These are phyloP conservation scores for Mola mola DNA, from an alignment of 2,113 vertebrate species.

Conservation along the genomic window DNA sequence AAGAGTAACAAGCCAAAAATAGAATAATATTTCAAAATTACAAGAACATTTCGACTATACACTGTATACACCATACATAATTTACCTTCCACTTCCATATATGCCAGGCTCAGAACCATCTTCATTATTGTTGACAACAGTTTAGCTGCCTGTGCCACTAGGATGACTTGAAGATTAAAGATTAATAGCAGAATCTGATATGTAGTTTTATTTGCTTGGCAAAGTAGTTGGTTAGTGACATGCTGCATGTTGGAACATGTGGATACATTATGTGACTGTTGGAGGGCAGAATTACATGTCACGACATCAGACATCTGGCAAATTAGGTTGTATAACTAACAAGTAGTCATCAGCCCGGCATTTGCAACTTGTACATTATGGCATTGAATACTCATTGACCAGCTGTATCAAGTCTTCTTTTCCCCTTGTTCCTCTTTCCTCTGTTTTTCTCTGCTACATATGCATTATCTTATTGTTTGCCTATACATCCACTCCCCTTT, in stretches of 20 bases:
- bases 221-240: background rate
- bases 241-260: background rate
- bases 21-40: too few species aligned
- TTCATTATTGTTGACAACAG: background rate
- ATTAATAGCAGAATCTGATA: background rate
- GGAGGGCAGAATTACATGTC: background rate
- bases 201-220: background rate
- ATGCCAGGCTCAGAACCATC: constrained; percentile 3
- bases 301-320: constrained; percentile 17
- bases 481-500: background rate
- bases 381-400: constrained; percentile 6
- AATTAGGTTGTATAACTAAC: constrained; percentile 6
- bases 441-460: background rate
- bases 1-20: too few species aligned
- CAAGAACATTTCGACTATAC: too few species aligned
- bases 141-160: background rate
- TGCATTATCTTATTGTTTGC: too few species aligned
- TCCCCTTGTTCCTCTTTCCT: constrained; percentile 4
- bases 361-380: background rate
- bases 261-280: background rate
- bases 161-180: background rate
- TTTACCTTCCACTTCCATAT: too few species aligned
- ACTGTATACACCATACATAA: too few species aligned
- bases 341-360: background rate
- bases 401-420: constrained; percentile 9